Conservation (phyloP, 2,797 vertebrate genomes). For the Macropus fuliginosus region DNA sequence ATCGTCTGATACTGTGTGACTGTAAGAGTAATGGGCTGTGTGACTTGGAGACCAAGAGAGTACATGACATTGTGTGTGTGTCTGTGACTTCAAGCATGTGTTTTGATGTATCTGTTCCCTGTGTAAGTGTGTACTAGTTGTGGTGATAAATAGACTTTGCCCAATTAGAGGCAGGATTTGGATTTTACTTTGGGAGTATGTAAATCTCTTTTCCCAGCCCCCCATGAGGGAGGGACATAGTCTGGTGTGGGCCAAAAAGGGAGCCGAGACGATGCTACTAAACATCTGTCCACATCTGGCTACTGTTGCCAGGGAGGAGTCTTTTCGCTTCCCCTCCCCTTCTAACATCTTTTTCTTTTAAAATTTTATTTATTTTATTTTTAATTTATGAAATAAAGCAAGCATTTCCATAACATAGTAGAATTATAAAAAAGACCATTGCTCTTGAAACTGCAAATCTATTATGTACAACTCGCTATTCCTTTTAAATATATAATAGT, state of each 20-base stretch:
- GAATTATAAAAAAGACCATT: neutral
- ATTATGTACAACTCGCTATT: neutral
- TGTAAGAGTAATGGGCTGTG: neutral
- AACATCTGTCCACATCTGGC: neutral
- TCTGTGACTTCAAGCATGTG: too few species aligned
- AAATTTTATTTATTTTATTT: neutral
- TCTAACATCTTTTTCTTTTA: neutral
- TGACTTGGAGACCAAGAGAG: neutral
- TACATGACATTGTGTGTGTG: neutral
- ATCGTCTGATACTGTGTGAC: neutral
- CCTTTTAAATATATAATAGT: neutral
- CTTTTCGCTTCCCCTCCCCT: neutral
- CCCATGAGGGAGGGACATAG: neutral
- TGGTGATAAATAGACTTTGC: neutral
- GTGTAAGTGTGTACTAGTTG: neutral
- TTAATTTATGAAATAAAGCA: neutral
- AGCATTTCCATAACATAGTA: neutral
- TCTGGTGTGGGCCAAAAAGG: neutral
- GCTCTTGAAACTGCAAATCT: neutral
- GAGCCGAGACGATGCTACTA: neutral
- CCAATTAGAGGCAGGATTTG: neutral
- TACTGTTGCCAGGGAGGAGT: neutral
- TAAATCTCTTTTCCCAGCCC: neutral
- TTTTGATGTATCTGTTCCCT: neutral
- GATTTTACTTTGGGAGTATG: neutral